Percentiles rank a stretch among this genome's conserved stretches.
phyloP scores from a whole-genome alignment of 2,113 vertebrate species.

The Deroptyus accipitrinus region DNA sequence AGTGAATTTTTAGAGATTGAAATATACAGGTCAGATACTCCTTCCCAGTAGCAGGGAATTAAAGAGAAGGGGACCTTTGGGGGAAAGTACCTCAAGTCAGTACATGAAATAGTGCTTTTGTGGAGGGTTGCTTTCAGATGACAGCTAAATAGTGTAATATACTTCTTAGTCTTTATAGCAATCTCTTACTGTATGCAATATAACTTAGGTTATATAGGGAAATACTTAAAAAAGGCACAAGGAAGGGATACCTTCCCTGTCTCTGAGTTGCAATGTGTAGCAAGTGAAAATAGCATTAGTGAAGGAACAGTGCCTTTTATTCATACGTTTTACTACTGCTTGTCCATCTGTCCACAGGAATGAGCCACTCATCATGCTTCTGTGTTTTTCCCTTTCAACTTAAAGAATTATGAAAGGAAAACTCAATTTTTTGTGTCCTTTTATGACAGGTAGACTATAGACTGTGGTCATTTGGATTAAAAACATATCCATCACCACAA shows the following conservation, averaged over 20 bases:
- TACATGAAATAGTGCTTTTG: not conserved
- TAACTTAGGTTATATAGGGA: not conserved
- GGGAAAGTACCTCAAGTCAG: not conserved
- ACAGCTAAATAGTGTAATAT: not conserved
- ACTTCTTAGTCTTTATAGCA: not conserved
- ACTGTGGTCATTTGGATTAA: slow-evolving; percentile 83
- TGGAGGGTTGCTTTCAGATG: slow-evolving; percentile 28
- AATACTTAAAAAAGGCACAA: not conserved
- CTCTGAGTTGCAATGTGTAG: slow-evolving; percentile 33
- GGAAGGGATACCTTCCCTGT: not conserved
- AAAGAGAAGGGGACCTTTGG: slow-evolving; percentile 21
- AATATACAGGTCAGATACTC: not conserved
- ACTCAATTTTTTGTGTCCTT: slow-evolving; percentile 72
- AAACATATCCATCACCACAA: slow-evolving; percentile 75
- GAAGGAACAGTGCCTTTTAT: slow-evolving; percentile 67
- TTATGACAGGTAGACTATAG: slow-evolving; percentile 73
- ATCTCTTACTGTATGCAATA: not conserved
- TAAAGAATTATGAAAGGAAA: slow-evolving; percentile 79
- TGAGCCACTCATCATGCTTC: slow-evolving; percentile 74
- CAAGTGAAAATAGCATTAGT: slow-evolving; percentile 66
- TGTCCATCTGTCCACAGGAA: slow-evolving; percentile 78
- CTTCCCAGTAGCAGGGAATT: slow-evolving; percentile 30
- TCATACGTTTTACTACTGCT: slow-evolving; percentile 33
- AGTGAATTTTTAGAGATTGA: slow-evolving; percentile 48
- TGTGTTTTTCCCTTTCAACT: slow-evolving; percentile 68